Evolutionary conservation across 2,797 vertebrate species (phyloP).

Genomic region (Linurgus olivaceus): DNA sequence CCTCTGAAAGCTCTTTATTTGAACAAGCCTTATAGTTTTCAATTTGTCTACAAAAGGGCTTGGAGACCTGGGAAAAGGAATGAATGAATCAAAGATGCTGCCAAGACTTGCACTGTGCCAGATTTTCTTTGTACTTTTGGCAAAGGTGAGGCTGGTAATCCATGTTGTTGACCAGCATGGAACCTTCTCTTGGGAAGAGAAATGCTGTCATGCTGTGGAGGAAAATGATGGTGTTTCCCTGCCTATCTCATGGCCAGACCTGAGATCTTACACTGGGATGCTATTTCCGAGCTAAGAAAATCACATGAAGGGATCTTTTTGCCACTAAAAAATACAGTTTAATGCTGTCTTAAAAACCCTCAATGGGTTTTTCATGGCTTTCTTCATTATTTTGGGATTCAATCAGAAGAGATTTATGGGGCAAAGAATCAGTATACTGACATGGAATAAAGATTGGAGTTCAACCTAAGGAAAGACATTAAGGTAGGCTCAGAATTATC

Average conservation of each 20-base stretch:
- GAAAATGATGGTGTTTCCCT: background rate
- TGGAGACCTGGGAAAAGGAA: background rate
- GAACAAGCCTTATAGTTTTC: background rate
- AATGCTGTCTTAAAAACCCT: background rate
- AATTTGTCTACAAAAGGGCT: background rate
- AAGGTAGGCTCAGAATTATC: background rate
- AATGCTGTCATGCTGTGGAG: background rate
- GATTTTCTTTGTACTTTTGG: background rate
- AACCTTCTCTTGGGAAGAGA: background rate
- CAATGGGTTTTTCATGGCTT: background rate
- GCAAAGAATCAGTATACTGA: background rate
- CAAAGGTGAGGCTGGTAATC: background rate
- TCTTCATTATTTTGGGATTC: background rate
- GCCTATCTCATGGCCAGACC: background rate
- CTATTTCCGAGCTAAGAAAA: background rate
- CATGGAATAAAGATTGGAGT: background rate
- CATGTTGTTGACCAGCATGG: background rate
- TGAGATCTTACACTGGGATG: background rate
- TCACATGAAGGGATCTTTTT: background rate
- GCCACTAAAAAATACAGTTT: background rate
- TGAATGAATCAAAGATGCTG: background rate
- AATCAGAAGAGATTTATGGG: background rate
- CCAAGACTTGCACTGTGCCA: background rate
- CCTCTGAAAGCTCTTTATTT: background rate
- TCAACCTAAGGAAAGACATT: background rate